Evolutionary conservation across 2,797 vertebrate species (phyloP).

Genomic region (Betta splendens): DNA sequence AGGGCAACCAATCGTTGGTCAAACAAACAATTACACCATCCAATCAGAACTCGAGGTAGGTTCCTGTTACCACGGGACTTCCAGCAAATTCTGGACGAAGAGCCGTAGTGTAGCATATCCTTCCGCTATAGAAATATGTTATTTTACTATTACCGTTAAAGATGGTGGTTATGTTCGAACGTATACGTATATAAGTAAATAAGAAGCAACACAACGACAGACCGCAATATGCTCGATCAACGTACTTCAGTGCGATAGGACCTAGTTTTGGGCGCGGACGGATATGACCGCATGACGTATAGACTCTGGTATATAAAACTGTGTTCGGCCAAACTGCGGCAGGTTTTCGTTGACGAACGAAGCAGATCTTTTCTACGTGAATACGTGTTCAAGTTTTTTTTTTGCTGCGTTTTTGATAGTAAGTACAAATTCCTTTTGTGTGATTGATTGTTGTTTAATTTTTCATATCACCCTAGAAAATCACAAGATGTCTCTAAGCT

Average conservation of each 20-base stretch:
- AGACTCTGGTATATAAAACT: slow-evolving; percentile 49
- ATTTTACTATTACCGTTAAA: background rate
- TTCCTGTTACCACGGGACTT: slow-evolving; percentile 57
- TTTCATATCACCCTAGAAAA: too few species aligned
- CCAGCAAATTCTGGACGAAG: slow-evolving; percentile 68
- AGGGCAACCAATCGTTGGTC: slow-evolving; percentile 70
- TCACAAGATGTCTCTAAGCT: too few species aligned
- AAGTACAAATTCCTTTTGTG: slow-evolving; percentile 7
- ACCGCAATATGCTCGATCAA: background rate
- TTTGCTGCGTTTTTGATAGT: background rate
- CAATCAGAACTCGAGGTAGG: slow-evolving; percentile 63
- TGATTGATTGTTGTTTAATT: too few species aligned
- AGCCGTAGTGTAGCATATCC: slow-evolving; percentile 38
- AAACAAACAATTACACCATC: slow-evolving; percentile 74
- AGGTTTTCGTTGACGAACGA: too few species aligned
- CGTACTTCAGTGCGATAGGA: background rate
- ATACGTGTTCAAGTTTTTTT: too few species aligned
- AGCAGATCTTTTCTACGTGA: too few species aligned
- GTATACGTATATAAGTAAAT: background rate
- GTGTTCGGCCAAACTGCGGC: fast-evolving
- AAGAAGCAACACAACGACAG: fast-evolving
- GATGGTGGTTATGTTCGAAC: fast-evolving
- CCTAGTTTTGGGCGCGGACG: slow-evolving; percentile 74
- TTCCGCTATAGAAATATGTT: slow-evolving; percentile 47
- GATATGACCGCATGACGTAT: slow-evolving; percentile 48